Base-by-base conservation (phyloP, 2,113 vertebrate genomes). In the Grammomys dolichurus region DNA sequence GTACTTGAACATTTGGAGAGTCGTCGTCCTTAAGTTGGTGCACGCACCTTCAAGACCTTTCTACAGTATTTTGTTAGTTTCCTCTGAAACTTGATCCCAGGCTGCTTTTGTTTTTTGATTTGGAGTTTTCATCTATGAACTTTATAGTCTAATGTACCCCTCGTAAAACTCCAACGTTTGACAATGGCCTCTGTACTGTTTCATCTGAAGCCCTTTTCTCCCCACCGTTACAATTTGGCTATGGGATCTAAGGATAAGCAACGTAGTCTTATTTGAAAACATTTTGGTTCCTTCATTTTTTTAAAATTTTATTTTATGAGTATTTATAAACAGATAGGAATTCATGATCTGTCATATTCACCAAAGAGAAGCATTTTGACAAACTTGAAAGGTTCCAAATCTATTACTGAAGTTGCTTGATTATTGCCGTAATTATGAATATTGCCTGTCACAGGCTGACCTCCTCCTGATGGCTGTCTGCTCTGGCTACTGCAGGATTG, bases 61-160 rank as follows among this genome's bases (percentile, higher is more conserved):
- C 70, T 67, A 20, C 22, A 80, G 72, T 33, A 43, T 84, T 94
- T 95, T 40, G 16, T 10, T 56, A 56, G 67, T 85, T 95, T 77
- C 60, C 40, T 70, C 93, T 94, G 87, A 89, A 89, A 76, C 19
- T n/a, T 10, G 76, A 33, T 22, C 90, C 81, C 24, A 51, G n/a
- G 6, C 31, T 93, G 6, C n/a, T 93, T 84, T 87, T 46, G 20
- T 20, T n/a, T 95, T 89, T 86, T 69, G 31, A 46, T 80, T 93
- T 92, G 40, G 48, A 56, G 85, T 51, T 93, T 54, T 90, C 33
- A 82, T 73, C 60, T 75, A 43, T n/a, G 36, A 16, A 24, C 7
- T 54, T n/a, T 94, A 91, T 40, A n/a, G 43, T 86, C 36, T 65
- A 63, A 40, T 40, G 2, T 26, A 48, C 46, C 31, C n/a, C 33